Evolutionary conservation across 2,113 vertebrate species (phyloP), one percentile per base, ranked within the genome.

Genomic region (Leptodactylus fuscus): DNA sequence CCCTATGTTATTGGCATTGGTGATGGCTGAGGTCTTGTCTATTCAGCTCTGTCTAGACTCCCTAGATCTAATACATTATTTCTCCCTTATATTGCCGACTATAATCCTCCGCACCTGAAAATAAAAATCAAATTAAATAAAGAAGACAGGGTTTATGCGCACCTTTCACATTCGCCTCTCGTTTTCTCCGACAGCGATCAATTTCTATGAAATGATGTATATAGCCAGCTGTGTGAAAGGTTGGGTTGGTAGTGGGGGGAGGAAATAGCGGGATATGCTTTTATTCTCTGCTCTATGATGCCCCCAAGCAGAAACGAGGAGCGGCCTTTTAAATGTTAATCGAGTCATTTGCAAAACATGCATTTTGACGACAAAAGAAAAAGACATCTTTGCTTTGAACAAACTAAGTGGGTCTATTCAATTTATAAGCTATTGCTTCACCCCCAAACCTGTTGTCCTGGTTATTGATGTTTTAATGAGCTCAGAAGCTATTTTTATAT

Each of bases 291-390:
- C 65, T 88, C 91, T 88, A 78, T 87, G 88, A 89, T 81, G 13
- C 87, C 90, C 93, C 91, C 89, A 87, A 80, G 81, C 86, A 91
- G 88, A 90, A 94, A 91, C 88, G 88, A 92, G 85, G 88, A 91
- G 88, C 88, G 90, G 89, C 91, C 91, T 91, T 95, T 93, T 90
- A 94, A 91, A 94, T 93, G 93, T 89, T 94, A 95, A 94, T 94
- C 15, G 90, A 91, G 89, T 89, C 91, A 93, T 94, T 93, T 93
- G 88, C 89, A 92, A 93, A 94, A 92, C 91, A 93, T 86, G 87
- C 92, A 90, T 94, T 94, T 94, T 94, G 94, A 91, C 90, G 49
- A 85, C 84, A 85, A 85, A 79, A 81, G 84, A 81, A 48, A 90
- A 86, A 18, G 88, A 92, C 91, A 90, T 90, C 88, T 89, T 87